Conservation (phyloP, 2,797 vertebrate species). For the Lutjanus campechanus region DNA sequence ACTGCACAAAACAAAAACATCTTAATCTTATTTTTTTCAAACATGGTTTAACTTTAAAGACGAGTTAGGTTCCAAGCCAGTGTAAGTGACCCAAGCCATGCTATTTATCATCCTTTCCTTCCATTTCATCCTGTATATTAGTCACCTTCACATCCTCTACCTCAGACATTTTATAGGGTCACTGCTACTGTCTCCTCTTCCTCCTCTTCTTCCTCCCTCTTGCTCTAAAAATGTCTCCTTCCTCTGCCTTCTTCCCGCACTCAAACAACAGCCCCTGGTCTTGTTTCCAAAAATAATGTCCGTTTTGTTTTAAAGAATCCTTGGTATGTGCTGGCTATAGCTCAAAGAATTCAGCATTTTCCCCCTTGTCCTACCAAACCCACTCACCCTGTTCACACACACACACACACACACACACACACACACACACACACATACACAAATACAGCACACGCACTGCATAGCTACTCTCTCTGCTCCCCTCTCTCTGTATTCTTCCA, state of each 20-base stretch:
- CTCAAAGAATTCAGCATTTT: constrained; percentile 75
- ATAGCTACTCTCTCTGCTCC: constrained; percentile 8
- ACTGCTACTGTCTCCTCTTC: neutral
- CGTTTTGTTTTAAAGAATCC: constrained; percentile 86
- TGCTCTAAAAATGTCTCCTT: constrained; percentile 43
- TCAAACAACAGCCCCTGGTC: constrained; percentile 70
- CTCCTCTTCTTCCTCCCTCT: constrained; percentile 17
- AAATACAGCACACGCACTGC: constrained; percentile 18
- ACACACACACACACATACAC: constrained; percentile 14
- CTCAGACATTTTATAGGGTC: neutral
- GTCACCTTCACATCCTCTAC: constrained; percentile 19
- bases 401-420: constrained; percentile 21
- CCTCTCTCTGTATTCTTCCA: constrained; percentile 10
- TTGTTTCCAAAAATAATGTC: constrained; percentile 86
- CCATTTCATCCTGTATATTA: constrained; percentile 19
- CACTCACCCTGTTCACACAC: constrained; percentile 1
- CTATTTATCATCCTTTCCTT: constrained; percentile 25
- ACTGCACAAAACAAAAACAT: neutral
- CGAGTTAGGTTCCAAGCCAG: neutral
- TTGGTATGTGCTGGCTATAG: constrained; percentile 79
- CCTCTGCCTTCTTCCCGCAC: constrained; percentile 37
- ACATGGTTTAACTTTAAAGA: neutral
- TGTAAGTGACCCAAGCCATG: neutral
- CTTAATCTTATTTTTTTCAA: neutral
- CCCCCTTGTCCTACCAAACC: constrained; percentile 46